Conservation (phyloP, 1,140 invertebrate genomes). For the Rhopalosiphum maidis region DNA sequence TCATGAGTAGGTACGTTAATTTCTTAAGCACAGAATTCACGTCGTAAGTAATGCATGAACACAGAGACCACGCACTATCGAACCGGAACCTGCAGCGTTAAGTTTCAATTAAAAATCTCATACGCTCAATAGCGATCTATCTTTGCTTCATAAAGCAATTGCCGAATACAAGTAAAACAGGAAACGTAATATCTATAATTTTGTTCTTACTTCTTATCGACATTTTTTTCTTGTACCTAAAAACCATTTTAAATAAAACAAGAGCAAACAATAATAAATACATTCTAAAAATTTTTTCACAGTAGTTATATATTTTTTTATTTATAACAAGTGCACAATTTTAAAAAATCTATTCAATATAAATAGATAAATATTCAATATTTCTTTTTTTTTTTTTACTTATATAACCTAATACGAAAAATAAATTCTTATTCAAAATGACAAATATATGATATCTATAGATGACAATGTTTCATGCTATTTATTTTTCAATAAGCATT, state of each 20-base stretch:
- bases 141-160: background rate
- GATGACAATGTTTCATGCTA: background rate
- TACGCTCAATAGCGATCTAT: background rate
- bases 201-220: no score
- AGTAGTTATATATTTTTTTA: no score
- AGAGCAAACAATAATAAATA: no score
- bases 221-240: no score
- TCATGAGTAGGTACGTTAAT: background rate
- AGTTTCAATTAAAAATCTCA: background rate
- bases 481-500: background rate
- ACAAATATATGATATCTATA: background rate
- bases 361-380: background rate
- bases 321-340: no score
- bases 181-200: background rate
- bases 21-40: background rate
- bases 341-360: no score
- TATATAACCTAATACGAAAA: no score
- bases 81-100: background rate
- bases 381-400: no score
- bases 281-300: no score
- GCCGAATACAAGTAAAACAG: background rate
- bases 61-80: background rate
- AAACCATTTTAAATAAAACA: no score
- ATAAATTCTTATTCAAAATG: background rate
- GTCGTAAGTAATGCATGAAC: background rate